Conservation (phyloP, 2,888 invertebrate species). For the Galeopsomyia nigrocyanea region DNA sequence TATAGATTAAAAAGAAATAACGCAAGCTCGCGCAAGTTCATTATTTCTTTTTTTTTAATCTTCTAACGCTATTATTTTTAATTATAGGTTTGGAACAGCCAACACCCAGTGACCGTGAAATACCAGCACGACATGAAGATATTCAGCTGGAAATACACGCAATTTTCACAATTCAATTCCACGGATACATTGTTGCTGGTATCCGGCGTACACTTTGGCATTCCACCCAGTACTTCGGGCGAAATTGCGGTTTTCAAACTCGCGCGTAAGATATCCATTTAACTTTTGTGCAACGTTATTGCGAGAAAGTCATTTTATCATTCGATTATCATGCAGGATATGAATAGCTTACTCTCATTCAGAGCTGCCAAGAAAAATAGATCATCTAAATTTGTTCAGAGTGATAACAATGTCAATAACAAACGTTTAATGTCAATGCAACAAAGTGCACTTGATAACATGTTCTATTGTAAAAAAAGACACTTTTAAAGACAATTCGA, state of each 20-base stretch:
- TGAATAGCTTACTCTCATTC: conserved; percentile 38
- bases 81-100: conserved; percentile 81
- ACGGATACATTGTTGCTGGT: conserved; percentile 84
- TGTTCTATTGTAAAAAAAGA: neutral
- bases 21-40: neutral
- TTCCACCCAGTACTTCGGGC: conserved; percentile 82
- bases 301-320: neutral
- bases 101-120: conserved; percentile 78
- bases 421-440: conserved; percentile 12
- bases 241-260: conserved; percentile 90
- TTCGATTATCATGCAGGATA: conserved; percentile 28
- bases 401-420: conserved; percentile 13
- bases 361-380: conserved; percentile 55
- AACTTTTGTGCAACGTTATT: too few relatives aligned
- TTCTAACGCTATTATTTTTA: conserved; percentile 1
- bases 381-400: conserved; percentile 45
- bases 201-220: conserved; percentile 87
- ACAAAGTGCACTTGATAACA: too few relatives aligned
- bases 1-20: conserved; percentile 36
- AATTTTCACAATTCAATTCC: conserved; percentile 88
- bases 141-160: conserved; percentile 89
- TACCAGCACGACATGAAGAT: conserved; percentile 83
- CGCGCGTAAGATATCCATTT: conserved; percentile 70
- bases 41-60: neutral
- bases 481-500: neutral